phyloP scores from a whole-genome alignment of 35 echinoderm and acorn worm species.

The Apostichopus californicus region DNA sequence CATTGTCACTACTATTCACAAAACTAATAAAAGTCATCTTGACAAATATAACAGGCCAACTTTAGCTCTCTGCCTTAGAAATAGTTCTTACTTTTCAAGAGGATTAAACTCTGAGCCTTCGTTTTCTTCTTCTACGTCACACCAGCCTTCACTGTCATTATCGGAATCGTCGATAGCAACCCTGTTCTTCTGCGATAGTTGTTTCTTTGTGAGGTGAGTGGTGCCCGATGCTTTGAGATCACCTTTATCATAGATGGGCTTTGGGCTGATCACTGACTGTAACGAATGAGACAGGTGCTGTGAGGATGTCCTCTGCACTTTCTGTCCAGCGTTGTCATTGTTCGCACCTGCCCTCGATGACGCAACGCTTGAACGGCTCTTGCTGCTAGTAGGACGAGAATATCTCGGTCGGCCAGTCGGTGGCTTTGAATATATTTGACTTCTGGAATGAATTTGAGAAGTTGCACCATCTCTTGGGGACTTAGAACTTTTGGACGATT shows the following conservation, averaged over 20 bases:
- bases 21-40: no score
- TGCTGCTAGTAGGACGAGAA: slow-evolving; percentile 62
- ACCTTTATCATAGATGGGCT: not conserved
- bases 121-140: slow-evolving; percentile 90
- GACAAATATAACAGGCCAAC: no score
- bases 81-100: slow-evolving; percentile 66
- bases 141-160: slow-evolving; percentile 84
- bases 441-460: slow-evolving; percentile 23
- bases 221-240: not conserved
- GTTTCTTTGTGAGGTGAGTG: not conserved
- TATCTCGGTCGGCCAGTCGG: slow-evolving; percentile 52
- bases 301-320: not conserved
- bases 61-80: no score
- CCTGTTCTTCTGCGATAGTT: slow-evolving; percentile 19
- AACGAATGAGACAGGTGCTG: not conserved
- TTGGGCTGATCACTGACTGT: not conserved
- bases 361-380: not conserved
- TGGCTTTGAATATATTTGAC: slow-evolving; percentile 14
- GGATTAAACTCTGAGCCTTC: slow-evolving; percentile 84
- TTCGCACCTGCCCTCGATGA: not conserved
- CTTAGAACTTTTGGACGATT: not conserved
- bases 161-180: slow-evolving; percentile 20
- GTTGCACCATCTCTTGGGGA: slow-evolving; percentile 27
- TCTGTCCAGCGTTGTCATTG: not conserved
- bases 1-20: no score